phyloP scores from a whole-genome alignment of 2,113 vertebrate species.

The Thunnus thynnus region DNA sequence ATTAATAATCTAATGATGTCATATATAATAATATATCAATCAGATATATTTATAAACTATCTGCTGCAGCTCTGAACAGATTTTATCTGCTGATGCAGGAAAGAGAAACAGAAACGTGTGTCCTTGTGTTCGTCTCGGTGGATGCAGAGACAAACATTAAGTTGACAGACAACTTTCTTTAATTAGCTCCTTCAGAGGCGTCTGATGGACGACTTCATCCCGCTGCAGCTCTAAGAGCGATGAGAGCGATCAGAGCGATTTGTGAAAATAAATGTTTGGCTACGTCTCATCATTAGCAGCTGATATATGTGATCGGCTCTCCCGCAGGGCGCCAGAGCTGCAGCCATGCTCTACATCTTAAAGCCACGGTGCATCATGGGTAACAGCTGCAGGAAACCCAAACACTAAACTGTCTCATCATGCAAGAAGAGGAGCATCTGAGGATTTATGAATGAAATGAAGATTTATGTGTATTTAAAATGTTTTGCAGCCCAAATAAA shows the following conservation, averaged over 20 bases:
- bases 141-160: constrained; percentile 34
- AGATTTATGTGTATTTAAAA: too few species aligned
- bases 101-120: constrained; percentile 1
- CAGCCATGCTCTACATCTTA: too few species aligned
- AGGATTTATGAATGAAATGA: too few species aligned
- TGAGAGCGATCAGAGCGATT: constrained; percentile 52
- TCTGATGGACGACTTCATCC: constrained; percentile 63
- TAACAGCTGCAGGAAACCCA: too few species aligned
- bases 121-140: background rate
- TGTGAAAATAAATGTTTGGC: constrained; percentile 64
- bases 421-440: too few species aligned
- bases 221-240: constrained; percentile 39
- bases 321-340: background rate
- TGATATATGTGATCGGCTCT: constrained; percentile 36
- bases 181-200: constrained; percentile 64
- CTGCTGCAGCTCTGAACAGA: background rate
- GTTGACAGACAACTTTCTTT: constrained; percentile 59
- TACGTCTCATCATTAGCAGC: constrained; percentile 56
- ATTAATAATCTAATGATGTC: too few species aligned
- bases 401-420: too few species aligned
- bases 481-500: too few species aligned
- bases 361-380: too few species aligned
- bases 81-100: background rate
- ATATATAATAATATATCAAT: too few species aligned
- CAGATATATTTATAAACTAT: too few species aligned